A percentile compares a stretch with the other conserved stretches of the same genome.
Conservation (phyloP, 35 echinoderm and acorn worm species). For the Nesometra sesokonis region DNA sequence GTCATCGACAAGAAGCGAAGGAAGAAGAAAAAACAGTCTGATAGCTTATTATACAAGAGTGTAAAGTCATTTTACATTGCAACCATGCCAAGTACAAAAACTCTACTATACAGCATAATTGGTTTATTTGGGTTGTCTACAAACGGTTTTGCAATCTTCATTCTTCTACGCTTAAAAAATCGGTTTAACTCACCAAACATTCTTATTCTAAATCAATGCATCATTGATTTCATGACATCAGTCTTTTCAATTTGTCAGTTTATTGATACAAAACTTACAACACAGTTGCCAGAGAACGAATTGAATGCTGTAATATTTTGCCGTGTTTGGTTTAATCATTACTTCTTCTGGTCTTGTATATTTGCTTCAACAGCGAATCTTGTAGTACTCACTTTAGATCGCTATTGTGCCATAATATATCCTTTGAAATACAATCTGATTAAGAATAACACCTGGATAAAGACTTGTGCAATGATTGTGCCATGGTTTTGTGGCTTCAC, state of each 20-base stretch:
- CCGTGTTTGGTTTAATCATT: slow-evolving; percentile 8
- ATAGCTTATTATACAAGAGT: too few relatives aligned
- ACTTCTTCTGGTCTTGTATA: slow-evolving; percentile 27
- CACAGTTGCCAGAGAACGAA: background rate
- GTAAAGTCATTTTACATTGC: too few relatives aligned
- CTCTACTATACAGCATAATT: too few relatives aligned
- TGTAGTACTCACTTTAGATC: slow-evolving; percentile 23
- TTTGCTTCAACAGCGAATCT: slow-evolving; percentile 32
- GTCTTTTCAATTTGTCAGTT: too few relatives aligned
- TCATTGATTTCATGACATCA: too few relatives aligned
- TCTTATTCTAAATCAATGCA: too few relatives aligned
- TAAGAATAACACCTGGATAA: background rate
- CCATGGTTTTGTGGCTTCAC: slow-evolving; percentile 12
- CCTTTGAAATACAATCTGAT: slow-evolving; percentile 21
- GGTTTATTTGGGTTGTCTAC: too few relatives aligned
- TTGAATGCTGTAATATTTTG: background rate
- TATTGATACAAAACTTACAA: background rate
- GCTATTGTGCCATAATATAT: slow-evolving; percentile 25
- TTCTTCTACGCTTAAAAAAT: too few relatives aligned
- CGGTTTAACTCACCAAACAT: too few relatives aligned
- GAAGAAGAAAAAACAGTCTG: too few relatives aligned
- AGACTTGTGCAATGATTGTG: background rate
- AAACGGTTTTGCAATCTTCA: too few relatives aligned
- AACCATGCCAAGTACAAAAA: background rate
- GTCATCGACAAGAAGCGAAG: too few relatives aligned